A percentile compares a stretch with the other conserved stretches of the same genome.
These are phyloP conservation scores for Bilobella aurantiaca DNA, from an alignment of 1,140 invertebrate species.

Conservation along the genomic window DNA sequence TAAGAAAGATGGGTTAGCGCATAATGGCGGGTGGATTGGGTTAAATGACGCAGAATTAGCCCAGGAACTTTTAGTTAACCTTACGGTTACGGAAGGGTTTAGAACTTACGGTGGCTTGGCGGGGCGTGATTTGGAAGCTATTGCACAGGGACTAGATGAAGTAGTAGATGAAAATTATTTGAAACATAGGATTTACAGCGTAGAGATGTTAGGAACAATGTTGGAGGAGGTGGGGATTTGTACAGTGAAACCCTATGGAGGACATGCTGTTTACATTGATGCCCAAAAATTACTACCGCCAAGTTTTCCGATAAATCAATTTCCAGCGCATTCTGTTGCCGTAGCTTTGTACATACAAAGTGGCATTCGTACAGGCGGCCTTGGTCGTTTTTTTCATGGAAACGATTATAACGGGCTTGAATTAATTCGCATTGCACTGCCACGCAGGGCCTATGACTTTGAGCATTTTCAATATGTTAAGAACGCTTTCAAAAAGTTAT, in stretches of 20 bases:
- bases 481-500: neutral
- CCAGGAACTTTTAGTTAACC: neutral
- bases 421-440: conserved; percentile 11
- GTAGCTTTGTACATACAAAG: neutral
- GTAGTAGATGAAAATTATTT: conserved; percentile 20
- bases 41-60: neutral
- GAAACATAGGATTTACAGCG: conserved; percentile 3
- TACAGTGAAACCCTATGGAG: neutral
- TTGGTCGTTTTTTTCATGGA: neutral
- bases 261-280: neutral
- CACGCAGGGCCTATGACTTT: conserved; percentile 5
- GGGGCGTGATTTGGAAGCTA: conserved; percentile 20
- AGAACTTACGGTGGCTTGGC: conserved; percentile 20
- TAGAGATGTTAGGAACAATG: conserved; percentile 10
- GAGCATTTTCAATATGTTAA: conserved; percentile 3
- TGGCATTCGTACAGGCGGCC: neutral
- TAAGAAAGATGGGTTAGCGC: conserved; percentile 23
- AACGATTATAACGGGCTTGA: neutral
- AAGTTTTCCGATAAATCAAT: conserved; percentile 2
- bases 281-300: neutral
- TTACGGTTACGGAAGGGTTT: conserved; percentile 16
- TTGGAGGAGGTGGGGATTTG: neutral
- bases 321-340: conserved; percentile 10
- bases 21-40: conserved; percentile 19
- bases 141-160: conserved; percentile 19